A percentile compares a stretch with the other conserved stretches of the same genome.
These are phyloP conservation scores for Cydia fagiglandana DNA, from an alignment of 1,140 invertebrate species.

Conservation along the genomic window DNA sequence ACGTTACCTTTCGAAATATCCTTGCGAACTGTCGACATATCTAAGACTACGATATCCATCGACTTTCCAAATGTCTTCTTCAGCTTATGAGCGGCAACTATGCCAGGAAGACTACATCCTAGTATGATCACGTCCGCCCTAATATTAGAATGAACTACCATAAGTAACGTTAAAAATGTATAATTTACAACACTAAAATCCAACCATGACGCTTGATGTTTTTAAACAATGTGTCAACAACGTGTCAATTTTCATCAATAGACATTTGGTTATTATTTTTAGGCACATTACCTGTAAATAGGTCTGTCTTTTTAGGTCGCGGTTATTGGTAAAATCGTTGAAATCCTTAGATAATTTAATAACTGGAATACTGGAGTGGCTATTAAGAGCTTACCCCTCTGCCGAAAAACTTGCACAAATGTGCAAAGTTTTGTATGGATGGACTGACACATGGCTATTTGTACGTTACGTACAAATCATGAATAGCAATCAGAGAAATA, in stretches of 20 bases:
- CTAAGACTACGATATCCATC: slow-evolving; percentile 67
- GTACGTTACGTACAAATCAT: no score
- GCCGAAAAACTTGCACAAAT: no score
- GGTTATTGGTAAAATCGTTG: no score
- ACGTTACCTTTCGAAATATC: slow-evolving; percentile 54
- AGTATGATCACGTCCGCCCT: slow-evolving; percentile 68
- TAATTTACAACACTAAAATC: background rate
- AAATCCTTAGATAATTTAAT: no score
- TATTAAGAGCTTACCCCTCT: no score
- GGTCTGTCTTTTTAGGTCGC: no score
- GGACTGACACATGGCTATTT: no score
- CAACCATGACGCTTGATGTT: background rate
- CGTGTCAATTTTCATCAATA: background rate
- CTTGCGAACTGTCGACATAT: slow-evolving; percentile 43
- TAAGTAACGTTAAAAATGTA: background rate
- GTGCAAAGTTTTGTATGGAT: no score
- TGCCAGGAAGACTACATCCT: slow-evolving; percentile 68
- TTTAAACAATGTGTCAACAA: background rate
- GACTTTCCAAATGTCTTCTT: slow-evolving; percentile 66
- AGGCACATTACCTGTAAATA: no score
- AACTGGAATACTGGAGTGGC: no score
- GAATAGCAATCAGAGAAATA: no score
- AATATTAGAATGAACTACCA: slow-evolving; percentile 35
- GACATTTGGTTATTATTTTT: background rate
- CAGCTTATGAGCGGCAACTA: slow-evolving; percentile 69